Base-by-base conservation (phyloP, 2,113 vertebrate genomes). In the Actenoides lindsayi region DNA sequence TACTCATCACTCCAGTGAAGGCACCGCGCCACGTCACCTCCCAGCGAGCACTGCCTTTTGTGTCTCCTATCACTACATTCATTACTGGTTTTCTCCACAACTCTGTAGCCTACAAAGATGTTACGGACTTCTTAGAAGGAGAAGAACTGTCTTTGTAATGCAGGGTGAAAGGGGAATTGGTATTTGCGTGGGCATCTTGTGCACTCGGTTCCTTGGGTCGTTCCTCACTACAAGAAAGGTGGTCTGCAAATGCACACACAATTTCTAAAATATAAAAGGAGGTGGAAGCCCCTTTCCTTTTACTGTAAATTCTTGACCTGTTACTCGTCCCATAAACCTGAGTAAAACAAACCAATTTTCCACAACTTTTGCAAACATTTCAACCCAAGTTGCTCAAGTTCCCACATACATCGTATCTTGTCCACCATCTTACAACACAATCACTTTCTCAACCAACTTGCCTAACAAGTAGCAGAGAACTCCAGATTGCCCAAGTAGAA, bases 1-100 rank as follows among this genome's bases (percentile, higher is more conserved):
- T 1, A 67, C 16, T 27, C 8, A 4, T 60, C 59, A 65, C 23
- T 35, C 28, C 51, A 70, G 37, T 8, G 35, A 79, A 57, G 8
- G 44, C 37, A 24, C 2, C 1, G 0, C 3, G 1, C 31, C 2
- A 0, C 9, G 44, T 44, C 60, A 60, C 44, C 35, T 20, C 12
- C 18, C 20, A 51, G 63, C 4, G 0, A 39, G 35, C 39, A 31
- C 41, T 82, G 85, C 25, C 27, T 65, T 50, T 42, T 0, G 1
- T 27, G 30, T 27, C 70, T 73, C 33, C 44, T 33, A 30, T 65
- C 17, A 48, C 67, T 69, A 69, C 42, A 83, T 68, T 56, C 28
- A 71, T 71, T 24, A 50, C 28, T 54, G 39, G 8, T 60, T 87
- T 83, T 78, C 44, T 56, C 48, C 46, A 21, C 30, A 33, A 54